phyloP scores from a whole-genome alignment of 2,888 invertebrate species.

The Nineta flava region DNA sequence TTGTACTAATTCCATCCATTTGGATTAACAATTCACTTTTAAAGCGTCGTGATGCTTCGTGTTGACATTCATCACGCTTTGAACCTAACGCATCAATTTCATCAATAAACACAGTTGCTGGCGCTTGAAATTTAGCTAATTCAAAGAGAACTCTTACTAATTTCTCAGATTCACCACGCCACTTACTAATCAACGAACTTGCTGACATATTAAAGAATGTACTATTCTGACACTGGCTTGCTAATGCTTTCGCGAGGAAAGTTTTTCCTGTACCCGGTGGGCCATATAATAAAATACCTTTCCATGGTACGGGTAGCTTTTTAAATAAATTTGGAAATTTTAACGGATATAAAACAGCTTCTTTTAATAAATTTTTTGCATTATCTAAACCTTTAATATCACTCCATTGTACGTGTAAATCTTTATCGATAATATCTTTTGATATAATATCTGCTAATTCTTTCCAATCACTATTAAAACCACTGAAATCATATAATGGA shows the following conservation, averaged over 20 bases:
- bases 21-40: slow-evolving; percentile 79
- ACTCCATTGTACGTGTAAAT: slow-evolving; percentile 58
- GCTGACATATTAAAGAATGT: slow-evolving; percentile 87
- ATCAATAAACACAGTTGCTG: slow-evolving; percentile 84
- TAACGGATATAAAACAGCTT: slow-evolving; percentile 70
- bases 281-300: slow-evolving; percentile 50
- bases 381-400: slow-evolving; percentile 63
- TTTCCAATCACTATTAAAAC: slow-evolving; percentile 38
- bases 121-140: slow-evolving; percentile 67
- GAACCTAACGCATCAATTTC: slow-evolving; percentile 79
- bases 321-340: slow-evolving; percentile 57
- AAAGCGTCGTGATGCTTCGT: slow-evolving; percentile 75
- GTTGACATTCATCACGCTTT: slow-evolving; percentile 48
- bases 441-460: slow-evolving; percentile 48
- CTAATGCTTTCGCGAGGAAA: slow-evolving; percentile 73
- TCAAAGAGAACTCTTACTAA: slow-evolving; percentile 78
- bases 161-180: slow-evolving; percentile 93
- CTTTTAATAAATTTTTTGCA: slow-evolving; percentile 64
- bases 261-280: slow-evolving; percentile 81
- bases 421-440: slow-evolving; percentile 40
- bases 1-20: slow-evolving; percentile 57
- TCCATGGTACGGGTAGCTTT: slow-evolving; percentile 64
- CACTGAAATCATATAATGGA: slow-evolving; percentile 19
- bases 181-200: slow-evolving; percentile 83
- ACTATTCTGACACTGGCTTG: slow-evolving; percentile 54